Percentiles rank a stretch among this genome's conserved stretches.
phyloP scores from a whole-genome alignment of 2,113 vertebrate genomes.

The Myrmophylax atrothorax region DNA sequence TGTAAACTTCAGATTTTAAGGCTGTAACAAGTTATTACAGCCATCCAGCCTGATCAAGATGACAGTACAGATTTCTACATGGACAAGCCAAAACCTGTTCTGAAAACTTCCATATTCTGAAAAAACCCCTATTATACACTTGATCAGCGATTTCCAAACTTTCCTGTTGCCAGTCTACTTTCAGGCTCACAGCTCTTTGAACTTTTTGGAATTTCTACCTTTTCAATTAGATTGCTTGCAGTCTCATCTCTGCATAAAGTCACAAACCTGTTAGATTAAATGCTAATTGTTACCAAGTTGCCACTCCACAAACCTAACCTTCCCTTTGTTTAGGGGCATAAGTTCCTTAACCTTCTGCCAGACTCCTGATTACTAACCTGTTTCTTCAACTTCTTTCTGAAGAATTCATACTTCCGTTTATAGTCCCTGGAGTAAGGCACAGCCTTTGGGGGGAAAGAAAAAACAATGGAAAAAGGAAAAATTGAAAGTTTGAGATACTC shows the following conservation, averaged over 20 bases:
- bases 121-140: background rate
- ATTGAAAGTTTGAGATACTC: background rate
- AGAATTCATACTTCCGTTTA: conserved; percentile 98
- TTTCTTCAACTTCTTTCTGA: conserved; percentile 96
- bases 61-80: background rate
- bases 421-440: conserved; percentile 99
- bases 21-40: background rate
- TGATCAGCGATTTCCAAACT: background rate
- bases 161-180: background rate
- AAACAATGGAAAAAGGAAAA: background rate
- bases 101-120: background rate
- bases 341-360: background rate
- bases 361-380: conserved; percentile 79
- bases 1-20: background rate
- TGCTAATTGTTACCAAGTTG: background rate
- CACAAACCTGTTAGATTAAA: background rate
- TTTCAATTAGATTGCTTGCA: background rate
- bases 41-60: background rate
- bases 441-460: conserved; percentile 72
- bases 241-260: background rate
- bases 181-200: background rate
- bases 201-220: background rate
- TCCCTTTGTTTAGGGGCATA: background rate
- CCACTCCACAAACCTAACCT: background rate
- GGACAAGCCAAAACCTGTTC: background rate